These are phyloP conservation scores for Brachionus rotundiformis DNA, from an alignment of 1,140 invertebrate genomes.

Conservation along the genomic window DNA sequence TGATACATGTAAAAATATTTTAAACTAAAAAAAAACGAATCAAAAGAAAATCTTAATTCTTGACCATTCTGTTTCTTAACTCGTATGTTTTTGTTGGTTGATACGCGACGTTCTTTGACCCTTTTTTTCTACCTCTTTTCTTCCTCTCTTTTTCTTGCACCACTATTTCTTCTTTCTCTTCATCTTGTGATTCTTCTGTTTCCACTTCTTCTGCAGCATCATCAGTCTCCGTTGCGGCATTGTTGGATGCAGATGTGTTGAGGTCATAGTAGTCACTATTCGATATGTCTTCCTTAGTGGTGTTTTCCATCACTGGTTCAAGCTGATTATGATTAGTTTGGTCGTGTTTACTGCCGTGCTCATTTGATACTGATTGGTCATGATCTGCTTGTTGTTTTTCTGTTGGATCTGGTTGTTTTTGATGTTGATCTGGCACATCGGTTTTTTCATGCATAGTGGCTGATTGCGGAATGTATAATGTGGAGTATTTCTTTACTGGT, in stretches of 20 bases:
- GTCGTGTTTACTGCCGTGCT: not conserved
- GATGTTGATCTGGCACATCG: not conserved
- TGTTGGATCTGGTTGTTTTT: not conserved
- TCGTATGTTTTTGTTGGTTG: constrained; percentile 1
- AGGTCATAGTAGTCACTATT: not conserved
- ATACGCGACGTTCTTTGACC: not conserved
- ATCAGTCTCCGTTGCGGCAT: not conserved
- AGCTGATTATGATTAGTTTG: not conserved
- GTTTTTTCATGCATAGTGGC: not conserved
- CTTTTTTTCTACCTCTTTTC: not conserved
- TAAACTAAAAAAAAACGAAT: not conserved
- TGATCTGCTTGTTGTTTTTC: not conserved
- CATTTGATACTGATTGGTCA: not conserved
- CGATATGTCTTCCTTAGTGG: not conserved
- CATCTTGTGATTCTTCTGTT: not conserved
- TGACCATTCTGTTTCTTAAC: not conserved
- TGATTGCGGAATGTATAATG: not conserved
- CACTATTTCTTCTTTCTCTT: not conserved
- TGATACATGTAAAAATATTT: not conserved
- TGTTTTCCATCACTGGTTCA: not conserved
- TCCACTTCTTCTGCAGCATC: not conserved
- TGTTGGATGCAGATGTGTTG: not conserved
- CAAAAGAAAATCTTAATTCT: not conserved
- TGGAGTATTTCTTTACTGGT: not conserved
- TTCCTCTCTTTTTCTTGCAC: not conserved